Percentiles rank a stretch among this genome's conserved stretches.
Evolutionary conservation across 2,888 invertebrate genomes (phyloP).

Genomic region (Erpobdella octoculata): DNA sequence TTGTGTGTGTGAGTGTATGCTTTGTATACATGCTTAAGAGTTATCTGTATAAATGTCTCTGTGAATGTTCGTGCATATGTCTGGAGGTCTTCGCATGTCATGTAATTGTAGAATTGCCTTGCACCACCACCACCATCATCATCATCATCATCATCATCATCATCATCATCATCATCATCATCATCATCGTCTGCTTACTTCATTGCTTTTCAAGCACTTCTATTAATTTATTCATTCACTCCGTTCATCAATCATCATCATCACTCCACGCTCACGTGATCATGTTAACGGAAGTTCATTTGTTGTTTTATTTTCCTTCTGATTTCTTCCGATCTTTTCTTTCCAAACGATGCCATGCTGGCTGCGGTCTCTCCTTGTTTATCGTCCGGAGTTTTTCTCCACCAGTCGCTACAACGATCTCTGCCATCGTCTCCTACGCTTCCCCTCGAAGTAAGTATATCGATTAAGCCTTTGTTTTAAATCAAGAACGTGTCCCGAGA

Average conservation of each 20-base stretch:
- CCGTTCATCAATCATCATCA: background rate
- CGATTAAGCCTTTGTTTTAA: background rate
- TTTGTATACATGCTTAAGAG: too few relatives aligned
- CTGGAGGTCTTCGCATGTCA: too few relatives aligned
- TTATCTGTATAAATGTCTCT: too few relatives aligned
- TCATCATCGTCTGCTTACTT: too few relatives aligned
- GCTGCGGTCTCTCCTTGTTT: background rate
- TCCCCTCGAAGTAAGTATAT: background rate
- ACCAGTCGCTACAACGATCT: background rate
- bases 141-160: conserved; percentile 15
- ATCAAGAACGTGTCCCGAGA: conserved; percentile 11
- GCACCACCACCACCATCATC: conserved; percentile 6
- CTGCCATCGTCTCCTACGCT: background rate
- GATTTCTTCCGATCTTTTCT: background rate
- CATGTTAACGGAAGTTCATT: background rate
- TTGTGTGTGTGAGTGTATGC: too few relatives aligned
- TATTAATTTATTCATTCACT: too few relatives aligned
- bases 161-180: conserved; percentile 20
- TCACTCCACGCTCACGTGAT: background rate
- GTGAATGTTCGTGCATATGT: too few relatives aligned
- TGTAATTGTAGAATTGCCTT: conserved; percentile 14
- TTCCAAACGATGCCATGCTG: background rate
- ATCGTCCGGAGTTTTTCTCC: too few relatives aligned
- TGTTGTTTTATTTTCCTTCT: background rate
- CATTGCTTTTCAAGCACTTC: too few relatives aligned